These are phyloP conservation scores for Sapayoa aenigma DNA, from an alignment of 2,113 vertebrate genomes.

Conservation along the genomic window DNA sequence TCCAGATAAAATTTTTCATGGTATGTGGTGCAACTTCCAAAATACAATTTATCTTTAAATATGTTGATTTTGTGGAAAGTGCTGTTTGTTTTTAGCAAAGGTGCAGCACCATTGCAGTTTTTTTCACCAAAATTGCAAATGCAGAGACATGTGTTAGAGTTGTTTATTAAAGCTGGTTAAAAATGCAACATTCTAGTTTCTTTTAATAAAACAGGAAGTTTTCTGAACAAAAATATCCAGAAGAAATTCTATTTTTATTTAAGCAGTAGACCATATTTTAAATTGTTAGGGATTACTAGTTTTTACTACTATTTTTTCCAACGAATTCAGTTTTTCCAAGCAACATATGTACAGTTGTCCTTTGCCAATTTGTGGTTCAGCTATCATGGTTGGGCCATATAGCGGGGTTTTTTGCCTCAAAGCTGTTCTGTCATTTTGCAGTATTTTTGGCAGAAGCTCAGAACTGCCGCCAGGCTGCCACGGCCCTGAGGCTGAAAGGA, in stretches of 20 bases:
- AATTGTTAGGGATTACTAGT: neutral
- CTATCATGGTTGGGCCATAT: too few relatives aligned
- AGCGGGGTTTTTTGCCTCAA: too few relatives aligned
- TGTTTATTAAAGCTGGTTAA: neutral
- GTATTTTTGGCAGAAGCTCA: too few relatives aligned
- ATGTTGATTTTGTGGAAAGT: neutral
- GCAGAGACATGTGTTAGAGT: neutral
- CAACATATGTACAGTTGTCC: neutral
- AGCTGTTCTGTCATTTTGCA: too few relatives aligned
- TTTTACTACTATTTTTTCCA: neutral
- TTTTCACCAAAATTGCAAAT: neutral
- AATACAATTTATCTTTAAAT: neutral
- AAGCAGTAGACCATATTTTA: neutral
- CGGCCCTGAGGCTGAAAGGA: too few relatives aligned
- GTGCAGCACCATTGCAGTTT: neutral
- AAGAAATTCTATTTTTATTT: neutral
- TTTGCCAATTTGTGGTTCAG: too few relatives aligned
- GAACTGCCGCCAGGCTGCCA: too few relatives aligned
- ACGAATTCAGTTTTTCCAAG: neutral
- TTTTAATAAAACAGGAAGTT: neutral
- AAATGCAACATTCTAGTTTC: neutral
- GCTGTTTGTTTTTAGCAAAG: neutral
- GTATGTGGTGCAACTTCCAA: neutral
- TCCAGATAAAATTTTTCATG: neutral
- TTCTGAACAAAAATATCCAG: neutral